These are phyloP conservation scores for Xanthia icteritia DNA, from an alignment of 2,888 invertebrate genomes.

Conservation along the genomic window DNA sequence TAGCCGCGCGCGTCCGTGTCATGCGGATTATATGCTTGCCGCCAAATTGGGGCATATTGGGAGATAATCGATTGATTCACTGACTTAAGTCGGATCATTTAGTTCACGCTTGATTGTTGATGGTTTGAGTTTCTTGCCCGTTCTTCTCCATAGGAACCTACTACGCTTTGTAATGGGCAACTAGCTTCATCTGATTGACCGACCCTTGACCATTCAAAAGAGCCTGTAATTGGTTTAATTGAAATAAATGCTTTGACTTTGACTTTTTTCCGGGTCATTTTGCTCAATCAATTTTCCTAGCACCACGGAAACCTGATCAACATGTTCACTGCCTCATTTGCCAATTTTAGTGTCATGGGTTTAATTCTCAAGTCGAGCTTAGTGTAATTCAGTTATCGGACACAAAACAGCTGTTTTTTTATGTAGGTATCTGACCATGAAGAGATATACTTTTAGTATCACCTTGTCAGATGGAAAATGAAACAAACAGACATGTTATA, in stretches of 20 bases:
- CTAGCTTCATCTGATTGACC: not conserved
- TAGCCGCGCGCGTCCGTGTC: conserved; percentile 1
- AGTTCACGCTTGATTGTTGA: conserved; percentile 31
- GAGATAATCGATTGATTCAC: conserved; percentile 56
- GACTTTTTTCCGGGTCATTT: not conserved
- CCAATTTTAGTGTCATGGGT: not conserved
- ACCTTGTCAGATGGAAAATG: not conserved
- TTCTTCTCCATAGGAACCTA: not conserved
- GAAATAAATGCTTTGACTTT: too few species aligned
- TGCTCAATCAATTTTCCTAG: not conserved
- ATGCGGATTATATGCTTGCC: conserved; percentile 40
- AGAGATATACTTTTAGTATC: not conserved
- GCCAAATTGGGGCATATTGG: conserved; percentile 40
- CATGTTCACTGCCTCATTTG: not conserved
- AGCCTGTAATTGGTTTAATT: not conserved
- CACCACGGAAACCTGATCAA: too few species aligned
- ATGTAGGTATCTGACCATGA: not conserved
- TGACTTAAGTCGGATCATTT: conserved; percentile 31
- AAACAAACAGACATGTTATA: not conserved
- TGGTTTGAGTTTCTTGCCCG: not conserved
- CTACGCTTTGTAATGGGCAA: not conserved
- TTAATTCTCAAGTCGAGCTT: not conserved
- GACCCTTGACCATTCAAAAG: not conserved
- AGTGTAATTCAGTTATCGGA: not conserved
- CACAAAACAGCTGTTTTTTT: not conserved